These are phyloP conservation scores for Indicator maculatus DNA, from an alignment of 2,113 vertebrate species.

Conservation along the genomic window DNA sequence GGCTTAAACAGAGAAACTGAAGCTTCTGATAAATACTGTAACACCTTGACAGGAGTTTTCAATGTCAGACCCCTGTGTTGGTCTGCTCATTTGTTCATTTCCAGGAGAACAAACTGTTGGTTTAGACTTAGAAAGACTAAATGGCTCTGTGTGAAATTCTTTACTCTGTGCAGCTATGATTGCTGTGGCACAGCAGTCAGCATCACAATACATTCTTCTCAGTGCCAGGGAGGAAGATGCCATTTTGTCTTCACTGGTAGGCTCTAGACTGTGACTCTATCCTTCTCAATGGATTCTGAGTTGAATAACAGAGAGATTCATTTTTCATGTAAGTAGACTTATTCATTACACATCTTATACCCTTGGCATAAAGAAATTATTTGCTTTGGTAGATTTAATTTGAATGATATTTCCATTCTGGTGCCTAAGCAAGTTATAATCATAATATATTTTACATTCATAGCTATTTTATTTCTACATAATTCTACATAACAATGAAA, in stretches of 20 bases:
- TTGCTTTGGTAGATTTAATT: not conserved
- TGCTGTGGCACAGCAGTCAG: not conserved
- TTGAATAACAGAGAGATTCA: not conserved
- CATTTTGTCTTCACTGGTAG: not conserved
- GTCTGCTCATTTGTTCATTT: not conserved
- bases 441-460: not conserved
- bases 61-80: not conserved
- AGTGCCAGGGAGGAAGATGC: not conserved
- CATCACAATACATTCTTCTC: not conserved
- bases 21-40: not conserved
- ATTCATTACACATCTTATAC: not conserved
- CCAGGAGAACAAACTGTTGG: not conserved
- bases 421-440: not conserved
- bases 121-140: not conserved
- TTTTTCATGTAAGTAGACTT: not conserved
- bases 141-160: not conserved
- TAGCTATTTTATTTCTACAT: not conserved
- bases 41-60: not conserved
- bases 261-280: not conserved
- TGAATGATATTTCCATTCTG: not conserved
- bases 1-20: not conserved
- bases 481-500: not conserved
- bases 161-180: not conserved
- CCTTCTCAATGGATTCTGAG: not conserved
- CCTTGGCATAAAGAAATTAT: not conserved